Percentiles rank a stretch among this genome's conserved stretches.
Conservation (phyloP, 2,888 invertebrate species). For the Cataglyphis altisquamis region DNA sequence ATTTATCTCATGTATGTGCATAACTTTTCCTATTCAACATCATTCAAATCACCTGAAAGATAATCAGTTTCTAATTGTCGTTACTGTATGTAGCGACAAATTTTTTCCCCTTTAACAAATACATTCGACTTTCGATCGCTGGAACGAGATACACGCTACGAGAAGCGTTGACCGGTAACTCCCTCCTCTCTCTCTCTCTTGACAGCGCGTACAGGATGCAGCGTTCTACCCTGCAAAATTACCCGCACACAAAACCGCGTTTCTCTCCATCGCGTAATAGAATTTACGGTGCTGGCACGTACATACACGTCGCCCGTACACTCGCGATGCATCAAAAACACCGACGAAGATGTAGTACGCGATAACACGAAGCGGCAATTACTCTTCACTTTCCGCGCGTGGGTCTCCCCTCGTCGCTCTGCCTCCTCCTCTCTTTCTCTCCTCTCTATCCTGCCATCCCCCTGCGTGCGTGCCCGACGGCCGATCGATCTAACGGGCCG, state of each 20-base stretch:
- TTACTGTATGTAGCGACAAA: background rate
- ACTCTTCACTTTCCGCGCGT: conserved; percentile 54
- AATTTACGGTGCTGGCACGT: conserved; percentile 47
- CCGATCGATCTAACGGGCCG: conserved; percentile 70
- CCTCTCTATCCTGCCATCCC: conserved; percentile 47
- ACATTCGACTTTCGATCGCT: conserved; percentile 24
- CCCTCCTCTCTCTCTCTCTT: no score
- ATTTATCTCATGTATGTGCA: background rate
- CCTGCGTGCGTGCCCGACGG: conserved; percentile 54
- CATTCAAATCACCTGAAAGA: background rate
- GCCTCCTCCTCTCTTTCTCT: conserved; percentile 16
- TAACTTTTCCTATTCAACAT: background rate
- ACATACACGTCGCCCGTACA: conserved; percentile 31
- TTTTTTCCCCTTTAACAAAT: background rate
- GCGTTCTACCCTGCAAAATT: conserved; percentile 34
- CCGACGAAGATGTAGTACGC: conserved; percentile 50
- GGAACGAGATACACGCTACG: conserved; percentile 18
- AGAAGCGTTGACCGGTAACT: background rate
- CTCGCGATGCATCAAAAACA: conserved; percentile 48
- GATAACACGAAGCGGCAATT: conserved; percentile 67
- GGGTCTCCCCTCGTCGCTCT: background rate
- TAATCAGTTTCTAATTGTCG: background rate
- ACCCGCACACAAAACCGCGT: conserved; percentile 45
- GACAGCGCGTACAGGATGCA: background rate
- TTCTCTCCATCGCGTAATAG: conserved; percentile 50